Percentiles rank a stretch among this genome's conserved stretches.
Conservation (phyloP, 1,140 invertebrate species). For the Scaptomyza hsui region DNA sequence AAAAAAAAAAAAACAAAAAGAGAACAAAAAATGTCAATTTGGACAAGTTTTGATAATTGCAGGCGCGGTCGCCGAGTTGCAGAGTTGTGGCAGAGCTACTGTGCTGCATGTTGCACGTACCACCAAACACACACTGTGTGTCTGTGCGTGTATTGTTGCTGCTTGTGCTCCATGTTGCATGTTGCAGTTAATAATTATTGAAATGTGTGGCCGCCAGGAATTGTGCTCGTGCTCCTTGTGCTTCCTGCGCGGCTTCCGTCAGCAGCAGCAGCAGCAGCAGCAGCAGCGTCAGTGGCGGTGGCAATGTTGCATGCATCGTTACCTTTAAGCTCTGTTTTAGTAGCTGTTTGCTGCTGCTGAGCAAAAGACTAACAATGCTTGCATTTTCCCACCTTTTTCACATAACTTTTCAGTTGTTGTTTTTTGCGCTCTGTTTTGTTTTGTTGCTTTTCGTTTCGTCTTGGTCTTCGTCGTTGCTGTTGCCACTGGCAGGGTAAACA, state of each 20-base stretch:
- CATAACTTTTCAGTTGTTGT: slow-evolving; percentile 70
- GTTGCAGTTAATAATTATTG: slow-evolving; percentile 83
- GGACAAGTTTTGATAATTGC: slow-evolving; percentile 82
- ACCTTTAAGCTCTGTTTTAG: slow-evolving; percentile 49
- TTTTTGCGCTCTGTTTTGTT: slow-evolving; percentile 33
- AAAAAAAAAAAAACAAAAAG: slow-evolving; percentile 5
- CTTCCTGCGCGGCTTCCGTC: slow-evolving; percentile 77
- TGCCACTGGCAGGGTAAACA: slow-evolving; percentile 75
- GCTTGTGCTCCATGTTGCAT: slow-evolving; percentile 62
- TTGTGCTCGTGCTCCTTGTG: slow-evolving; percentile 75
- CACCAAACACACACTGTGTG: slow-evolving; percentile 37
- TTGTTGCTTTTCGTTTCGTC: slow-evolving; percentile 18
- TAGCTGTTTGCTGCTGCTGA: slow-evolving; percentile 27
- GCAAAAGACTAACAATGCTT: slow-evolving; percentile 79
- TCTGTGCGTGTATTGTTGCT: slow-evolving; percentile 31
- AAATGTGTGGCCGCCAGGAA: slow-evolving; percentile 79
- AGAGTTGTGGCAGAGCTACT: slow-evolving; percentile 47
- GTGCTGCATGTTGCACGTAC: slow-evolving; percentile 52
- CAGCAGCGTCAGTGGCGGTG: slow-evolving; percentile 22
- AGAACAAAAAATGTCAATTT: slow-evolving; percentile 73
- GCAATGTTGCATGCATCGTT: slow-evolving; percentile 78
- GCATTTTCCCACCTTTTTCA: slow-evolving; percentile 82
- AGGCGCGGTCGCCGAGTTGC: slow-evolving; percentile 41
- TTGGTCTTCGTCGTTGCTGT: slow-evolving; percentile 38
- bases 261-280: slow-evolving; percentile 18